Evolutionary conservation across 1,140 invertebrate genomes (phyloP).

Genomic region (Drosophila obscura): DNA sequence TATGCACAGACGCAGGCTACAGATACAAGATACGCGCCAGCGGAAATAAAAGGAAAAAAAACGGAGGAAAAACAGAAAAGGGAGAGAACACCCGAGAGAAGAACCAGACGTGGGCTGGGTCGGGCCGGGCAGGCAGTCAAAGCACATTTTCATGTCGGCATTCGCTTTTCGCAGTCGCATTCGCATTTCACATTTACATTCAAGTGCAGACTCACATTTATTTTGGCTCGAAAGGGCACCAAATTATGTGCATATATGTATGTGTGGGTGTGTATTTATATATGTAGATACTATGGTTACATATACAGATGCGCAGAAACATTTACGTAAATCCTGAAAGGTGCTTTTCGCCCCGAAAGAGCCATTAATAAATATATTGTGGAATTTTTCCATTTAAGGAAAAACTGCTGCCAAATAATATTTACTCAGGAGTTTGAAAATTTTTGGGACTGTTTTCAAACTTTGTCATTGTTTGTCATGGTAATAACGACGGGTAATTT

Average conservation of each 20-base stretch:
- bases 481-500: too few species aligned
- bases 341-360: not conserved
- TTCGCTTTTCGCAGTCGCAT: slow-evolving; percentile 47
- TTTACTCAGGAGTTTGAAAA: too few species aligned
- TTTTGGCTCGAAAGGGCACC: slow-evolving; percentile 34
- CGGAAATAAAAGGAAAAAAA: slow-evolving; percentile 39
- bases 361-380: slow-evolving; percentile 56
- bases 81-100: slow-evolving; percentile 28
- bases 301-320: slow-evolving; percentile 7
- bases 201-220: slow-evolving; percentile 63
- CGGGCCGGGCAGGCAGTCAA: slow-evolving; percentile 14
- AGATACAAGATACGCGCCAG: slow-evolving; percentile 31
- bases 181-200: slow-evolving; percentile 48
- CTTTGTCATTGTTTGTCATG: too few species aligned
- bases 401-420: slow-evolving; percentile 53
- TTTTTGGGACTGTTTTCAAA: too few species aligned
- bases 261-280: too few species aligned
- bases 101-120: slow-evolving; percentile 1
- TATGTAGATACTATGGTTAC: slow-evolving; percentile 24
- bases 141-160: slow-evolving; percentile 56
- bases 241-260: slow-evolving; percentile 52
- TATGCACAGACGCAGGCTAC: slow-evolving; percentile 67
- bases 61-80: slow-evolving; percentile 17
- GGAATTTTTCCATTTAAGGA: slow-evolving; percentile 44
- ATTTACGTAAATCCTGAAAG: slow-evolving; percentile 17